phyloP scores from a whole-genome alignment of 2,797 vertebrate species.

The Cirrhinus molitorella region DNA sequence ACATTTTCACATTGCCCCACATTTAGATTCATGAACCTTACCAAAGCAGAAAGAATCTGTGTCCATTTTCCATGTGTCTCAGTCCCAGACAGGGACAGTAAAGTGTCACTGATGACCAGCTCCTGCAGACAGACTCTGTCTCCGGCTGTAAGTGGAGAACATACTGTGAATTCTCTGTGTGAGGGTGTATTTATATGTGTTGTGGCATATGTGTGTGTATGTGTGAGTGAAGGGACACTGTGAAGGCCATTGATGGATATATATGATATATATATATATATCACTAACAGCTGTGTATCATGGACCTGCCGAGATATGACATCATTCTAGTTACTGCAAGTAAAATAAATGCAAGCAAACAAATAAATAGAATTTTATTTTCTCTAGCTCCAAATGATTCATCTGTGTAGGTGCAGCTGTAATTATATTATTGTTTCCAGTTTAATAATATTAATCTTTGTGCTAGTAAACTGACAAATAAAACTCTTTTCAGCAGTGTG shows the following conservation, averaged over 20 bases:
- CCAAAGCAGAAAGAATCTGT: neutral
- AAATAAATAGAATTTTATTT: neutral
- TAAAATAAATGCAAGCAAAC: neutral
- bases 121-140: conserved; percentile 51
- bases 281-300: conserved; percentile 31
- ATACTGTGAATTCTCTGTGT: conserved; percentile 23
- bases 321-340: conserved; percentile 5
- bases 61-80: conserved; percentile 15
- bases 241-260: conserved; percentile 15
- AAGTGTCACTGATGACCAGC: conserved; percentile 59
- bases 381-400: no score
- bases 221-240: neutral
- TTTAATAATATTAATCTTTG: no score
- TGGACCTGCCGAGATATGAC: conserved; percentile 26
- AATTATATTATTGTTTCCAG: no score
- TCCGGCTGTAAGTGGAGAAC: conserved; percentile 69
- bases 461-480: no score
- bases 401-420: no score
- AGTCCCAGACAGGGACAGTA: neutral
- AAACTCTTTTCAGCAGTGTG: no score
- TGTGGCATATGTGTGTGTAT: neutral
- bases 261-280: conserved; percentile 33
- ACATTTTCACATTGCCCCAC: neutral
- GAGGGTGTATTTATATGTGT: conserved; percentile 20
- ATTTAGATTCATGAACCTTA: conserved; percentile 9